Percentiles rank a stretch among this genome's conserved stretches.
These are phyloP conservation scores for Clarias batrachus DNA, from an alignment of 2,113 vertebrate genomes.

Conservation along the genomic window DNA sequence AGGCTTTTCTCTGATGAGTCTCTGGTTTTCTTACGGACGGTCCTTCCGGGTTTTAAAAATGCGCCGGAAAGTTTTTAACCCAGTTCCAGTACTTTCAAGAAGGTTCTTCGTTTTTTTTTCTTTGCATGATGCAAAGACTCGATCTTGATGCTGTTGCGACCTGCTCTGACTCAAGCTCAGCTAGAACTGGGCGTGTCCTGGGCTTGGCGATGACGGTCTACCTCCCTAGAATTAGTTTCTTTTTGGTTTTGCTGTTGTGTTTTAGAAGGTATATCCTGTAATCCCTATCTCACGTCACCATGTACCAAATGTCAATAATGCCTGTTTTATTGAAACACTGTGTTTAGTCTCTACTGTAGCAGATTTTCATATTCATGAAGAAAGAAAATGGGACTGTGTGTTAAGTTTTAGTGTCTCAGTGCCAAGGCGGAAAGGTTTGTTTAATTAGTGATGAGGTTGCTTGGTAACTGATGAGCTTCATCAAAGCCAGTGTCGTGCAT, in stretches of 20 bases:
- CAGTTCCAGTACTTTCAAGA: too few species aligned
- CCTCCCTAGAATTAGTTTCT: too few species aligned
- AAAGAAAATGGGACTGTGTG: not conserved
- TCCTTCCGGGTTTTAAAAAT: too few species aligned
- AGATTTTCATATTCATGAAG: not conserved
- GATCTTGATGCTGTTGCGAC: not conserved
- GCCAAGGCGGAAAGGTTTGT: not conserved
- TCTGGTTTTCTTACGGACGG: too few species aligned
- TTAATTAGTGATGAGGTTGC: slow-evolving; percentile 4
- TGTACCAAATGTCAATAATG: not conserved
- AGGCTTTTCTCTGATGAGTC: too few species aligned
- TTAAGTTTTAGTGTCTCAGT: not conserved
- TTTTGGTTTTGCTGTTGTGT: too few species aligned
- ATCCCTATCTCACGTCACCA: not conserved
- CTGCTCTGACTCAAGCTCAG: too few species aligned
- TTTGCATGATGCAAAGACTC: not conserved
- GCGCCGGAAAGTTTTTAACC: too few species aligned
- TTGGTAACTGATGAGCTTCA: not conserved
- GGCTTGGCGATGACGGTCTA: too few species aligned
- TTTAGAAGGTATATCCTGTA: too few species aligned
- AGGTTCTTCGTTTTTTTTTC: too few species aligned
- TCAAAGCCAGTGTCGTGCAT: not conserved
- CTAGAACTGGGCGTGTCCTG: too few species aligned
- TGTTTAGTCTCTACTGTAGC: not conserved
- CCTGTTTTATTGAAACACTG: not conserved